phyloP scores from a whole-genome alignment of 1,140 invertebrate genomes.

The Parasteatoda tepidariorum region DNA sequence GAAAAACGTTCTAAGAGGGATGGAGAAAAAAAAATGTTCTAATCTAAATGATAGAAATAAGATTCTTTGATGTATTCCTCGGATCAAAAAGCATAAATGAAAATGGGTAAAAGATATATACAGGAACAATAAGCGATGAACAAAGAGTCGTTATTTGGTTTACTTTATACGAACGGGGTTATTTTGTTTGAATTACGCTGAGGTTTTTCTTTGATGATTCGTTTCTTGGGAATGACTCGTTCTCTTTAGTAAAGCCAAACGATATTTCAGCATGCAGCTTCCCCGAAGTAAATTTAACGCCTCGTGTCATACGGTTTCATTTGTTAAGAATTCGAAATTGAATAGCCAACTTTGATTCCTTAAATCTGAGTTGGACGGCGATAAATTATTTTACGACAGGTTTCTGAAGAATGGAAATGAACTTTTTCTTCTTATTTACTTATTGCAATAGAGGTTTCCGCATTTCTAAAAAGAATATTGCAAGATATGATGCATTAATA shows the following conservation, averaged over 20 bases:
- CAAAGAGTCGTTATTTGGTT: background rate
- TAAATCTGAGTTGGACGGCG: too few relatives aligned
- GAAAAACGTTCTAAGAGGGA: too few relatives aligned
- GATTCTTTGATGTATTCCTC: background rate
- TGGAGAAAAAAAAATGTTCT: background rate
- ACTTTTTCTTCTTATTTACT: too few relatives aligned
- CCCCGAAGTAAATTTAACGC: background rate
- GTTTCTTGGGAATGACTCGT: background rate
- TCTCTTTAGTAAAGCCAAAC: background rate
- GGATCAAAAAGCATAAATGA: background rate
- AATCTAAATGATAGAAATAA: slow-evolving; percentile 8
- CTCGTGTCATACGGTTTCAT: background rate
- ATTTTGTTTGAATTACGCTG: background rate
- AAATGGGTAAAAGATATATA: background rate
- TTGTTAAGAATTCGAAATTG: too few relatives aligned
- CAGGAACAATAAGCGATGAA: background rate
- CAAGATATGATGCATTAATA: too few relatives aligned
- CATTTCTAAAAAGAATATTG: too few relatives aligned
- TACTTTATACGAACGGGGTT: background rate
- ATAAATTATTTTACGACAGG: too few relatives aligned
- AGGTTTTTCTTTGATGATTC: background rate
- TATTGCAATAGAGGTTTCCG: too few relatives aligned
- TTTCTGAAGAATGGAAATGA: too few relatives aligned
- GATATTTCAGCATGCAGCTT: background rate
- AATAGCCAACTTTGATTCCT: too few relatives aligned